phyloP scores from a whole-genome alignment of 2,888 invertebrate species.

The Amphipoea lucens region DNA sequence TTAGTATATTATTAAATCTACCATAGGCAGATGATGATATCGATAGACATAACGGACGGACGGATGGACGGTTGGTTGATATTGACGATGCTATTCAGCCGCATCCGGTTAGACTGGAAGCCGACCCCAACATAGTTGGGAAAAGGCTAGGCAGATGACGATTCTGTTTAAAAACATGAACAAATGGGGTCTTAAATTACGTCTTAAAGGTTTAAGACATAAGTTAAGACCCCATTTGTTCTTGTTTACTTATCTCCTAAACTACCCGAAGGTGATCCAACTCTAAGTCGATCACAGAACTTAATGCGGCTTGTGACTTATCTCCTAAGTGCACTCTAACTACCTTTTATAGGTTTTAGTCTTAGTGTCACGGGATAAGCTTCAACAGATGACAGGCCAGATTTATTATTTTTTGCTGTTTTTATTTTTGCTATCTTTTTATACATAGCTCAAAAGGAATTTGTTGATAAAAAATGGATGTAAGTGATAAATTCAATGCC shows the following conservation, averaged over 20 bases:
- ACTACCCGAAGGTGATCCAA: slow-evolving; percentile 14
- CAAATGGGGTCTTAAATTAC: too few relatives aligned
- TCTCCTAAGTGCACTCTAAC: slow-evolving; percentile 47
- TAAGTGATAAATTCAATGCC: too few relatives aligned
- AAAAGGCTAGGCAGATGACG: background rate
- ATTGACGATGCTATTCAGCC: too few relatives aligned
- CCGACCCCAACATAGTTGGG: background rate
- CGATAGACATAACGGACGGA: too few relatives aligned
- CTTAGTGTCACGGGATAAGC: slow-evolving; percentile 27
- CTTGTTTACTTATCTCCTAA: slow-evolving; percentile 18
- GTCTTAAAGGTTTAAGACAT: too few relatives aligned
- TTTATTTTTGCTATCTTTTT: background rate
- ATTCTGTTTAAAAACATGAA: background rate
- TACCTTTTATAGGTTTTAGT: slow-evolving; percentile 31
- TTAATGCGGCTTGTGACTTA: slow-evolving; percentile 50
- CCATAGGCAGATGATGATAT: too few relatives aligned
- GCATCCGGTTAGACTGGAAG: too few relatives aligned
- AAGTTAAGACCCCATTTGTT: slow-evolving; percentile 12
- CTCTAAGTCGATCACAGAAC: slow-evolving; percentile 30
- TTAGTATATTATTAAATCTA: too few relatives aligned
- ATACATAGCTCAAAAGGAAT: too few relatives aligned
- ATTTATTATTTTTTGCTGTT: background rate
- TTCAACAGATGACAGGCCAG: background rate
- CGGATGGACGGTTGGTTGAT: too few relatives aligned
- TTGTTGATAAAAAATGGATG: too few relatives aligned